Conservation (phyloP, 2,797 vertebrate species). For the Lutjanus campechanus region DNA sequence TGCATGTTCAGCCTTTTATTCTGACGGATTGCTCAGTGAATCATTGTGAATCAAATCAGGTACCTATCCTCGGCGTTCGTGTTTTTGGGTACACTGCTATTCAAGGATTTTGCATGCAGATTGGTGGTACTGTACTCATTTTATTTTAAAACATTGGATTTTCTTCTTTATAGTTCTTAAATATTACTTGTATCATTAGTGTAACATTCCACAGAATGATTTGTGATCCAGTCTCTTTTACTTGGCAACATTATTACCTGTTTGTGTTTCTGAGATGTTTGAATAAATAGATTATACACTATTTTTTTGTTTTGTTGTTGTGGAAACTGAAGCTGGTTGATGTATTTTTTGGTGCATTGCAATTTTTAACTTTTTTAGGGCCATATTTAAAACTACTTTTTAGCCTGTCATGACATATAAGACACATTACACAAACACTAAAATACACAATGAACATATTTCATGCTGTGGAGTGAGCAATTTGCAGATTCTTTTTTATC, state of each 20-base stretch:
- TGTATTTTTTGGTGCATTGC: not conserved
- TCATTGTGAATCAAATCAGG: constrained; percentile 48
- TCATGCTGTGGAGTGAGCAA: not conserved
- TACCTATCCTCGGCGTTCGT: constrained; percentile 42
- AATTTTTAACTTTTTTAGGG: constrained; percentile 16
- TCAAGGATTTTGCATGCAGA: constrained; percentile 31
- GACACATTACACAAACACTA: not conserved
- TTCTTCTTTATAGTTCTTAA: constrained; percentile 12
- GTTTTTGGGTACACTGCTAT: constrained; percentile 23
- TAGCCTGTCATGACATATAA: not conserved
- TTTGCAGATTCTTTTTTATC: not conserved
- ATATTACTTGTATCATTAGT: constrained; percentile 2
- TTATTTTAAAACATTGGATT: constrained; percentile 9
- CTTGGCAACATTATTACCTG: constrained; percentile 29
- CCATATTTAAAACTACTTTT: constrained; percentile 16
- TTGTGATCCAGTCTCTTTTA: constrained; percentile 31
- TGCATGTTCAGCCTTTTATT: constrained; percentile 46
- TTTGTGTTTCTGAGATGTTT: constrained; percentile 49
- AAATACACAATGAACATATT: constrained; percentile 4
- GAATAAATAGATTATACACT: constrained; percentile 71
- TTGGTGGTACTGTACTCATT: constrained; percentile 52
- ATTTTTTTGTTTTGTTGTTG: constrained; percentile 54
- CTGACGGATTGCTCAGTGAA: constrained; percentile 56
- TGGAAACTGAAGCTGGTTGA: constrained; percentile 30
- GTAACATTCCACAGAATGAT: constrained; percentile 28